Evolutionary conservation across 2,797 vertebrate species (phyloP), one percentile per base, ranked within the genome.

Genomic region (Sebastes dallii): DNA sequence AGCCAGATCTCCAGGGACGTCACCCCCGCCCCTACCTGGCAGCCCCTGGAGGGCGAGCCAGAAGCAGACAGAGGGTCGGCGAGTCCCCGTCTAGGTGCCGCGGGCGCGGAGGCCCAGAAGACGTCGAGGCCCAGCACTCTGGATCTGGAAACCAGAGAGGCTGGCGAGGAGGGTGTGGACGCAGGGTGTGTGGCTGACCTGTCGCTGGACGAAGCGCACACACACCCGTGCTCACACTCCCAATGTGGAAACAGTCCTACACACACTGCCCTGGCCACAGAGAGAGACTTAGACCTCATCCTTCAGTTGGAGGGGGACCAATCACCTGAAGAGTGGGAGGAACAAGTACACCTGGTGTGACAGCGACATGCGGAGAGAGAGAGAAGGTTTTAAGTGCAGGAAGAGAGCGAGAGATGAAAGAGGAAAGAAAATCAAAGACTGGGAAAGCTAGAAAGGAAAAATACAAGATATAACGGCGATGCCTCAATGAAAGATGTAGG

Each of bases 261-360:
- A 66, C 82, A 88, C 85, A 87, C 90, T 75, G 82, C 87, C 84
- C 60, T 24, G 0, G 62, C 73, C 54, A 46, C 86, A 16, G 90
- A 91, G 65, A 87, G 46, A 34, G 89, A 91, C 79, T 81, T 83
- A 30, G 89, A 94, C 80, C 85, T 86, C 9, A 78, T 85, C 67
- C 91, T 89, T 83, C 71, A 94, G 92, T 86, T 95, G 93, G 87
- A 95, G 85, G 80, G 87, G 84, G 91, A 93, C 78, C 85, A 93
- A 93, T 96, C 97, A 70, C 94, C 95, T 58, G 90, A 91, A 61
- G 97, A 98, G 86, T 98, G 98, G 98, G 96, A 96, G 85, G 98
- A 98, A 89, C 97, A 97, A 85, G 96, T 97, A 72, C 98, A 99
- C 93, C 95, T 99, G 88, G 98, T 99, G 84, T 99, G 97, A 99